These are phyloP conservation scores for Oreochromis aureus DNA, from an alignment of 2,113 vertebrate genomes.

Conservation along the genomic window DNA sequence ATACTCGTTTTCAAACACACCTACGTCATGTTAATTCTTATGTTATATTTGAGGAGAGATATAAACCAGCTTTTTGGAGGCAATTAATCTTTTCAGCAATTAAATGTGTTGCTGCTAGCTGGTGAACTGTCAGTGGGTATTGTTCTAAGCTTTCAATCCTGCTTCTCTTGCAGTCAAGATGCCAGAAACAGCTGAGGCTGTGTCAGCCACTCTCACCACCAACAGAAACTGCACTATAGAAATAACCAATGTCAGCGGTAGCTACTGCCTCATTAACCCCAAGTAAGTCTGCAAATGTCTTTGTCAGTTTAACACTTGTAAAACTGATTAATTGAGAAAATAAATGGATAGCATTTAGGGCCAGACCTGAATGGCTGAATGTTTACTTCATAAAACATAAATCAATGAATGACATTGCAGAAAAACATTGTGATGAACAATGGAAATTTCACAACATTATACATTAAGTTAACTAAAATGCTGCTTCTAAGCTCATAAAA, in stretches of 20 bases:
- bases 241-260: slow-evolving; percentile 55
- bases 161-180: slow-evolving; percentile 34
- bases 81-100: neutral
- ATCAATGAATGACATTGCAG: neutral
- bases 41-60: neutral
- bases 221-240: slow-evolving; percentile 71
- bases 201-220: slow-evolving; percentile 67
- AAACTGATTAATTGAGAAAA: neutral
- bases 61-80: neutral
- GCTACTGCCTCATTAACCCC: slow-evolving; percentile 68
- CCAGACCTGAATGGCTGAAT: neutral
- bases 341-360: neutral
- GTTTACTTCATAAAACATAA: neutral
- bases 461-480: neutral
- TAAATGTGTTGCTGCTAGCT: neutral
- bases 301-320: neutral
- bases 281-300: slow-evolving; percentile 52
- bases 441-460: neutral
- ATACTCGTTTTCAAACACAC: neutral
- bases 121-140: neutral
- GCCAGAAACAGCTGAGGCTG: slow-evolving; percentile 62
- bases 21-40: neutral
- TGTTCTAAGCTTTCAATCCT: neutral
- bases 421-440: neutral
- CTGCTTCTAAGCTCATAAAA: neutral